These are phyloP conservation scores for Mormyrus proboscirostris DNA, from an alignment of 2,797 vertebrate species.

Conservation along the genomic window DNA sequence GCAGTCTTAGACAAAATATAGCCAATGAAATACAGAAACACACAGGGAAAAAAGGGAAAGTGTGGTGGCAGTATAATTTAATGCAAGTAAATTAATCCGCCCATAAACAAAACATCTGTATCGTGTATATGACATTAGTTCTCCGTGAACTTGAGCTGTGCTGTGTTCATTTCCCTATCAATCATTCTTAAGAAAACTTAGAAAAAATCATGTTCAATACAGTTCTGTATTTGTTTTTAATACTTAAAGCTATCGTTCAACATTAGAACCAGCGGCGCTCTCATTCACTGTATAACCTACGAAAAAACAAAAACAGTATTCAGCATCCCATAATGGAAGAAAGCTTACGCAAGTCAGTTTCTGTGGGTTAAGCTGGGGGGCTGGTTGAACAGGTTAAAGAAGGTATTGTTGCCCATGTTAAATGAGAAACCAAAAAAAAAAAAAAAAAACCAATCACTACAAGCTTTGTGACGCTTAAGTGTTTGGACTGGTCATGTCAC, in stretches of 20 bases:
- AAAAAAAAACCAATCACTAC: too few relatives aligned
- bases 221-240: neutral
- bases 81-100: constrained; percentile 20
- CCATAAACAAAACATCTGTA: constrained; percentile 12
- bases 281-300: neutral
- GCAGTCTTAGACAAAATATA: neutral
- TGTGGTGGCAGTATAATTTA: constrained; percentile 20
- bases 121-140: neutral
- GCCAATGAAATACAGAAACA: neutral
- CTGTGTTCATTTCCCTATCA: neutral
- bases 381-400: neutral
- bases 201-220: neutral
- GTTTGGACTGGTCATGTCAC: neutral
- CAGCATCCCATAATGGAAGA: neutral
- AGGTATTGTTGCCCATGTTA: neutral
- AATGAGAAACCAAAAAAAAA: neutral
- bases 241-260: neutral
- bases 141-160: neutral
- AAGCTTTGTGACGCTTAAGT: neutral
- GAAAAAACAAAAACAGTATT: neutral
- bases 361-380: neutral
- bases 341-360: neutral
- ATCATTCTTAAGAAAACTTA: neutral
- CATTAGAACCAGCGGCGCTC: neutral
- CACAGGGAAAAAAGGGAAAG: neutral